A percentile compares a stretch with the other conserved stretches of the same genome.
These are phyloP conservation scores for Simalia tracyae DNA, from an alignment of 2,797 vertebrate genomes.

Conservation along the genomic window DNA sequence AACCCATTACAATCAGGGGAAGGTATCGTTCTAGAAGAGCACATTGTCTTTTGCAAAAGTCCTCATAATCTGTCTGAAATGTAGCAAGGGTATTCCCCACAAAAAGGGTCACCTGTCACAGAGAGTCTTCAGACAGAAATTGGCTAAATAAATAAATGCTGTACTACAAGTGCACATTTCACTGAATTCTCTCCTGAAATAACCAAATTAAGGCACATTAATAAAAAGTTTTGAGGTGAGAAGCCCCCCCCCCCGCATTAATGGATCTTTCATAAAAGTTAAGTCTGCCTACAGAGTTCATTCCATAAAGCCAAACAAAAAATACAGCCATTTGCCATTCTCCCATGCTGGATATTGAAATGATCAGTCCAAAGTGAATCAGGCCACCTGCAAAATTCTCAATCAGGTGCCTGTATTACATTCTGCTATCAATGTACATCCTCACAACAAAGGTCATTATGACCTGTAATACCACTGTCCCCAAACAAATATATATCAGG, in stretches of 20 bases:
- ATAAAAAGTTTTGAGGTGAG: neutral
- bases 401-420: neutral
- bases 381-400: neutral
- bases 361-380: neutral
- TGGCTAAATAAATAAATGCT: neutral
- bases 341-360: neutral
- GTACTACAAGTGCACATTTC: neutral
- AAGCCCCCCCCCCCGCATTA: neutral
- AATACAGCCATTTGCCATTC: neutral
- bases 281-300: neutral
- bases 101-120: neutral
- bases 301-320: neutral
- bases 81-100: neutral
- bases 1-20: neutral
- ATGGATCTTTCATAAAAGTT: neutral
- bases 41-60: neutral
- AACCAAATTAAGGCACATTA: neutral
- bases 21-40: neutral
- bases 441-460: conserved; percentile 37
- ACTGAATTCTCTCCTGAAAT: neutral
- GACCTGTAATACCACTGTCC: neutral
- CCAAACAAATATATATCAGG: neutral
- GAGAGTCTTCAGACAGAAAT: neutral
- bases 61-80: neutral
- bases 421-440: neutral